Base-by-base conservation (phyloP, 2,888 invertebrate genomes). In the Ennomos fuscantarius region DNA sequence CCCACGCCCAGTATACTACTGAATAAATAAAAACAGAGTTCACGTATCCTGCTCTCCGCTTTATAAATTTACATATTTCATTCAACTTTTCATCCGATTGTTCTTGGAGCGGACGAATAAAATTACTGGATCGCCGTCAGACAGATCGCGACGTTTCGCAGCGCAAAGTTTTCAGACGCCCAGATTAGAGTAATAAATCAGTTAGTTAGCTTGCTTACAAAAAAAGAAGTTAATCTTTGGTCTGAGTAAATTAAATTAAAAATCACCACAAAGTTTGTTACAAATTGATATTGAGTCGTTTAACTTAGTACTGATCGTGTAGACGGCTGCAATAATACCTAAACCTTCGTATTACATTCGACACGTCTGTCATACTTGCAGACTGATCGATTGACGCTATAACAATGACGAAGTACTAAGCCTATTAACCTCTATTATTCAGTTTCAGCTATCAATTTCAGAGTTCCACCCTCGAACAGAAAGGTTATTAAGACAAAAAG, bases 171-270 rank as follows among this genome's bases (percentile, higher is more conserved):
- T 54, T 41, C 49, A 59, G 58, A 59, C 53, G 45, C 53, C 9
- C 36, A 59, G 41, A 54, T 59, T 59, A 49, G 44, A 45, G 12
- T 41, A 31, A 54, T 54, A 59, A 54, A 59, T 59, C 58, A 41
- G 53, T 50, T 50, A 15, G 58, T 33, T 36, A 33, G 41, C n/a
- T 59, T 49, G 33, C 31, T 44, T 43, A 51, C 50, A 47, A 52
- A 57, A 44, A 52, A 48, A 24, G 24, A 24, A 6, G 24, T 6
- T 24, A 24, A 24, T 24, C 24, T 24, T 1, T 24, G 24, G 24
- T 6, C 6, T 24, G 24, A 6, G 24, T 24, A 24, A 24, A 24
- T 24, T 24, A 24, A 24, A 6, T 24, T 24, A 24, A 3, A 24
- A 24, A 24, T 3, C 24, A 2, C 1, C 2, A 1, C n/a, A n/a